Base-by-base conservation (phyloP, 2,888 invertebrate species). In the Molorchus minor region DNA sequence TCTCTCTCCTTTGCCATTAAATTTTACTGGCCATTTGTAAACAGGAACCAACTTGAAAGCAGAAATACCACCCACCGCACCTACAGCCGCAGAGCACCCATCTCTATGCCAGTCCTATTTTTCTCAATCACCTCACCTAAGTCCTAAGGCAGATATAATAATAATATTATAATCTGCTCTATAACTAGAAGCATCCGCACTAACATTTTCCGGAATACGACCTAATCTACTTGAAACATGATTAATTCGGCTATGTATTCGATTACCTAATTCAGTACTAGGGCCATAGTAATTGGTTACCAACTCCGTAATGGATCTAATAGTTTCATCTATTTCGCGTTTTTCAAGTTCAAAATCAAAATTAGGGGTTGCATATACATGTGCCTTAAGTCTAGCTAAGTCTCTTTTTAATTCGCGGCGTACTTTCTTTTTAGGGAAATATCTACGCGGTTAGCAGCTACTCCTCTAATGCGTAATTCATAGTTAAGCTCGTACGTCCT, bases 271-370 rank as follows among this genome's bases (percentile, higher is more conserved):
- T 8, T 53, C 52, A 1, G 10, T 20, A 33, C 43, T 53, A 3
- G 19, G 12, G 1, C 52, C 52, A 41, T 53, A 41, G 33, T 13
- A 53, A 53, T 53, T 43, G 25, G 41, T 30, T 10, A 35, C 44
- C 5, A 53, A 33, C 2, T 40, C 43, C 35, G 44, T 30, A 21
- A 53, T 29, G 13, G 53, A 53, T 20, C 5, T n/a, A 2, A 53
- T 35, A 35, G 35, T 44, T 38, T 53, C 53, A 29, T 43, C 35
- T 4, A 53, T n/a, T 43, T 53, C 53, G 7, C 10, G 12, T 7
- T 35, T 15, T 38, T 38, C 38, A 15, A 2, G 3, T 16, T 38
- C 13, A 17, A 38, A 38, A 38, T 38, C 38, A 38, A 38, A 38
- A 38, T 16, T 13, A 3, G 38, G 38, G 1, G 38, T 16, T 4